Evolutionary conservation across 2,888 invertebrate genomes (phyloP).

Genomic region (Imbricaverruca yamaguchii): DNA sequence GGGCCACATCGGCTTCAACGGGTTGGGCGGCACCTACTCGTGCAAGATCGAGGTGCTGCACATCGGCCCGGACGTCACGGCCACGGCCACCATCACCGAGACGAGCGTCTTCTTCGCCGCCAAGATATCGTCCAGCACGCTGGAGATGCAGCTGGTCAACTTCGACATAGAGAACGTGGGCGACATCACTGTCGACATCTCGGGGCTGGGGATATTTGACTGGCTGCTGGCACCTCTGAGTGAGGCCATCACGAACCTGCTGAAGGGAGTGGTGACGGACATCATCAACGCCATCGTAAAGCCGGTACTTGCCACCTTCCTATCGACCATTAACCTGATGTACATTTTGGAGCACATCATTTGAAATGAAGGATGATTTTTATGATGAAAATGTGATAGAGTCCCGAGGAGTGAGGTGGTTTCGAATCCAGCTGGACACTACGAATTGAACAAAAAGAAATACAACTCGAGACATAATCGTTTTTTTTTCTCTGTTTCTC

Average conservation of each 20-base stretch:
- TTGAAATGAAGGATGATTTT: neutral
- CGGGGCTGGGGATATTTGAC: neutral
- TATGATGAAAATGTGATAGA: no score
- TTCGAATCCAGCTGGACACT: no score
- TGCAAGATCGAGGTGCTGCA: neutral
- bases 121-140: neutral
- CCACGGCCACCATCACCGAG: slow-evolving; percentile 12
- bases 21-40: neutral
- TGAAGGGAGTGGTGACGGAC: neutral
- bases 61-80: neutral
- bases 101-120: neutral
- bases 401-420: no score
- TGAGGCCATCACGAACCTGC: neutral
- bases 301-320: neutral
- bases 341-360: neutral
- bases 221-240: neutral
- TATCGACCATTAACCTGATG: neutral
- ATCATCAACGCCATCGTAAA: neutral
- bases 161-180: neutral
- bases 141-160: neutral
- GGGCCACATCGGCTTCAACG: slow-evolving; percentile 7
- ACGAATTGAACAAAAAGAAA: no score
- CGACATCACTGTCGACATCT: neutral
- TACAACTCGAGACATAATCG: no score
- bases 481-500: no score